Evolutionary conservation across 2,888 invertebrate genomes (phyloP).

Genomic region (Lysandra coridon): DNA sequence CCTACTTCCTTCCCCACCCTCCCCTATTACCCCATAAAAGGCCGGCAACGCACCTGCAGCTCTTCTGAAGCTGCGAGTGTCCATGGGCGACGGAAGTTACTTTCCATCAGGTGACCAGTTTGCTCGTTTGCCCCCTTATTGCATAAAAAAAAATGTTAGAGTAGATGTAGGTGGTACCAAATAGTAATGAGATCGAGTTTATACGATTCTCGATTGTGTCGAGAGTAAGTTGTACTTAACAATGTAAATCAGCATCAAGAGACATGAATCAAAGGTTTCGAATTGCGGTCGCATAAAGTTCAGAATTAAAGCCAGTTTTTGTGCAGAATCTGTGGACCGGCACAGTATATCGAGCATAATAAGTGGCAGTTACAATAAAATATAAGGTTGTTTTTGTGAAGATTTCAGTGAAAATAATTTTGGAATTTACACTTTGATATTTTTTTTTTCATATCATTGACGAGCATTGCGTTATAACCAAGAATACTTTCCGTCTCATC

Average conservation of each 20-base stretch:
- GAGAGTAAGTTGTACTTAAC: not conserved
- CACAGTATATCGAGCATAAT: not conserved
- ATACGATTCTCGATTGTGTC: not conserved
- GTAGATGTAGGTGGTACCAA: not conserved
- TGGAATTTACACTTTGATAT: not conserved
- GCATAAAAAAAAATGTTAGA: too few relatives aligned
- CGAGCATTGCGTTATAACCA: too few relatives aligned
- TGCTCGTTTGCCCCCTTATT: too few relatives aligned
- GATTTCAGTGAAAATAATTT: not conserved
- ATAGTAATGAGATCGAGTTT: not conserved
- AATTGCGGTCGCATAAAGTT: slow-evolving; percentile 27
- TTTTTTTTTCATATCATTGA: too few relatives aligned
- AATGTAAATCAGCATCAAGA: not conserved
- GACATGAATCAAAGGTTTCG: slow-evolving; percentile 35
- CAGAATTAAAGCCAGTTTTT: slow-evolving; percentile 9
- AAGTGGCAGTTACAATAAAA: not conserved
- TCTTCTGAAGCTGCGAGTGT: too few relatives aligned
- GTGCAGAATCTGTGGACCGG: not conserved
- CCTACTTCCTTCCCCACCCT: too few relatives aligned
- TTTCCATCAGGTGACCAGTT: too few relatives aligned
- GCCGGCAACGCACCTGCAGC: too few relatives aligned
- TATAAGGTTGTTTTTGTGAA: not conserved
- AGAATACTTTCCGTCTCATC: too few relatives aligned
- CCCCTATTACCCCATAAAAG: too few relatives aligned
- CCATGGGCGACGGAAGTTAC: too few relatives aligned